These are phyloP conservation scores for Macrosiphum euphorbiae DNA, from an alignment of 2,888 invertebrate species.

Conservation along the genomic window DNA sequence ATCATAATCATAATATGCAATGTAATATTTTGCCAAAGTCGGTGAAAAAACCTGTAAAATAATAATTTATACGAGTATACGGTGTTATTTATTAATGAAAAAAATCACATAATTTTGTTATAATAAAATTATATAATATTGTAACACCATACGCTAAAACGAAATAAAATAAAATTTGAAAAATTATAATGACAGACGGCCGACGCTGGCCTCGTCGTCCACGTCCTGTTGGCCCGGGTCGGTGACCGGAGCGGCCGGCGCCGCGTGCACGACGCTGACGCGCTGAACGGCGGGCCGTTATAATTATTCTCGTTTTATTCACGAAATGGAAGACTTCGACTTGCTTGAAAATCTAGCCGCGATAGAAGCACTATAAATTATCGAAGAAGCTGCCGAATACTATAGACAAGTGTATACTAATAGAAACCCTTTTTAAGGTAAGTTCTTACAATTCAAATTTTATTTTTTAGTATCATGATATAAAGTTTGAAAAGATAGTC, in stretches of 20 bases:
- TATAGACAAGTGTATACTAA: too few species aligned
- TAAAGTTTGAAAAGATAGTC: too few species aligned
- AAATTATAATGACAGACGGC: background rate
- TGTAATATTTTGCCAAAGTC: too few species aligned
- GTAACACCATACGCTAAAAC: background rate
- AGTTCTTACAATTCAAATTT: too few species aligned
- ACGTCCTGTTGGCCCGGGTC: background rate
- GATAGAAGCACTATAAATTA: too few species aligned
- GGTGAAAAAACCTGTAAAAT: background rate
- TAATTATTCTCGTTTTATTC: too few species aligned
- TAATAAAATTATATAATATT: background rate
- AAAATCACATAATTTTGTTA: background rate
- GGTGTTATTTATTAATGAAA: background rate
- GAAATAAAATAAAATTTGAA: background rate
- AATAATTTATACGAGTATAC: background rate
- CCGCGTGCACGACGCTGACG: constrained; percentile 42
- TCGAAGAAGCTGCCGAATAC: too few species aligned
- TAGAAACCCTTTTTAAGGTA: too few species aligned
- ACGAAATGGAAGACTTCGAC: too few species aligned
- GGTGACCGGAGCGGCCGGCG: background rate
- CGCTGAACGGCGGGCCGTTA: constrained; percentile 49
- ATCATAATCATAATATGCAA: background rate
- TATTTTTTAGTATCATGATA: too few species aligned
- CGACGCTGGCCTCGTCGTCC: background rate
- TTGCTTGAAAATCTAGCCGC: too few species aligned